Conservation (phyloP, 2,113 vertebrate genomes). For the Oncorhynchus kisutch region DNA sequence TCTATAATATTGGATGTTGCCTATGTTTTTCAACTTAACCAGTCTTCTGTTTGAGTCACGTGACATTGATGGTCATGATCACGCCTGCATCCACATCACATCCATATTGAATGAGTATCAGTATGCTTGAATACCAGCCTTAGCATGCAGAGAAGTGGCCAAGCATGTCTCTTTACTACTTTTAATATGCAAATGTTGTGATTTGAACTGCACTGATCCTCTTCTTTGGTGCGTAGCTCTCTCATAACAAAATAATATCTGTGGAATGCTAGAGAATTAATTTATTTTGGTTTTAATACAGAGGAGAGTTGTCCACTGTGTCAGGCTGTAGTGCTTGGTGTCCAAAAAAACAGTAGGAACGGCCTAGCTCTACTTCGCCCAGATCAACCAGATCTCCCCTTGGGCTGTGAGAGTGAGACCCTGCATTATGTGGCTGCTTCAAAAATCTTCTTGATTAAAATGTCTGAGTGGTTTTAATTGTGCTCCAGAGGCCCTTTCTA, state of each 20-base stretch:
- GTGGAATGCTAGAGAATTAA: conserved; percentile 45
- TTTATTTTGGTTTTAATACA: conserved; percentile 34
- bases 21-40: background rate
- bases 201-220: conserved; percentile 46
- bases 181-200: conserved; percentile 72
- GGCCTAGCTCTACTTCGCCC: conserved; percentile 28
- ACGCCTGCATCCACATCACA: conserved; percentile 16
- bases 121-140: conserved; percentile 34
- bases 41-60: background rate
- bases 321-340: background rate
- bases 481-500: conserved; percentile 47
- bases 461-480: conserved; percentile 55
- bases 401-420: conserved; percentile 17
- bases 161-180: conserved; percentile 47
- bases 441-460: conserved; percentile 42
- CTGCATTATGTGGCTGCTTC: conserved; percentile 1
- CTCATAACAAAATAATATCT: conserved; percentile 46
- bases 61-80: background rate
- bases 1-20: background rate
- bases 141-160: too few species aligned
- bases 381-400: conserved; percentile 10
- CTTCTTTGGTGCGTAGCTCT: conserved; percentile 41
- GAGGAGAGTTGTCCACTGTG: background rate
- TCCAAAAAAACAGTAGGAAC: conserved; percentile 41
- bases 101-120: conserved; percentile 33